Evolutionary conservation across 2,888 invertebrate genomes (phyloP).

Genomic region (Synanthedon tipuliformis): DNA sequence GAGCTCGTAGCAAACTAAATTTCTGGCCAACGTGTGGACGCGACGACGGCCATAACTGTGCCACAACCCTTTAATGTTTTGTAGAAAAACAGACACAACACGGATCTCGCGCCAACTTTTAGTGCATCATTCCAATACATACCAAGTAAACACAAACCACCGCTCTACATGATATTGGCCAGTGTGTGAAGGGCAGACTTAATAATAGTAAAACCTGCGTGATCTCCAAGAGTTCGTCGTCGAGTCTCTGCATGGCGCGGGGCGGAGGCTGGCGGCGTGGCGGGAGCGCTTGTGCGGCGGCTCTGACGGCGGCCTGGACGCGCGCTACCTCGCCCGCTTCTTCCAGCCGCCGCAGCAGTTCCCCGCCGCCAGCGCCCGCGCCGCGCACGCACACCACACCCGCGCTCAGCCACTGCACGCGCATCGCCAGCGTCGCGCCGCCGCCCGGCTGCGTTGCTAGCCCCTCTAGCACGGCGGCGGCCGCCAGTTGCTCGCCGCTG

Average conservation of each 20-base stretch:
- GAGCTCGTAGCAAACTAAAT: too few species aligned
- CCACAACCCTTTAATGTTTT: too few species aligned
- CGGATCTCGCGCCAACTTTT: too few species aligned
- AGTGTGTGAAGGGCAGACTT: background rate
- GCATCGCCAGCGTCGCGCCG: constrained; percentile 79
- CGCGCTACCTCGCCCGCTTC: constrained; percentile 94
- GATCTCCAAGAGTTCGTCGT: constrained; percentile 86
- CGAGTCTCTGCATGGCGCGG: constrained; percentile 77
- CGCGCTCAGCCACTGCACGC: constrained; percentile 91
- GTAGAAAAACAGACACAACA: too few species aligned
- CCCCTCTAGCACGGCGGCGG: constrained; percentile 89
- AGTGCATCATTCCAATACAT: too few species aligned
- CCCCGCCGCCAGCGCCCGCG: constrained; percentile 78
- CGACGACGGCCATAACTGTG: too few species aligned
- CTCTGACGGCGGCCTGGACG: constrained; percentile 79
- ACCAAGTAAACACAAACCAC: background rate
- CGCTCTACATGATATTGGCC: background rate
- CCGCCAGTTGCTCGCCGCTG: constrained; percentile 90
- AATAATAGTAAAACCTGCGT: constrained; percentile 72
- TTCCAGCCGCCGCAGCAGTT: constrained; percentile 88
- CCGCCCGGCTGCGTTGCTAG: constrained; percentile 82
- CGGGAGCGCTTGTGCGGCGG: constrained; percentile 40
- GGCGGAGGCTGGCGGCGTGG: constrained; percentile 72
- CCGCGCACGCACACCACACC: constrained; percentile 97
- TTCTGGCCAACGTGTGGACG: too few species aligned